Evolutionary conservation across 2,113 vertebrate genomes (phyloP), one percentile per base, ranked within the genome.

Genomic region (Poeciliopsis retropinna): DNA sequence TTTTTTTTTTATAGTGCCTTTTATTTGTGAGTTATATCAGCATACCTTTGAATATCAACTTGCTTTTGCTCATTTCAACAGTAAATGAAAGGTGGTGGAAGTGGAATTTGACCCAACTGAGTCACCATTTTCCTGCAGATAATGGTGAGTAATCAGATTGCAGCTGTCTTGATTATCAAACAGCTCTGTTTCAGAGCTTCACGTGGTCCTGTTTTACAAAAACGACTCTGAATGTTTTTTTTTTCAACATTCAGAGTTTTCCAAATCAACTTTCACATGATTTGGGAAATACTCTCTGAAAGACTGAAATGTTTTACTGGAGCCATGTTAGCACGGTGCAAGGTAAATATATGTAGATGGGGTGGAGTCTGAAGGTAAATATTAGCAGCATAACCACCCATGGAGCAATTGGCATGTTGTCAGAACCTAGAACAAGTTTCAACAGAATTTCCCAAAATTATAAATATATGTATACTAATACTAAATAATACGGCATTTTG

Each of bases 141-240:
- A 88, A 93, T 92, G 87, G 91, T 93, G 88, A 93, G 91, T 92
- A 91, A 90, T 91, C 85, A 89, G 64, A 83, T 84, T 87, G 86
- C 73, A 87, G 76, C 81, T 83, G 75, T 81, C 73, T 76, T 88
- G 64, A 79, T 89, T 80, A 79, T 78, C 78, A 37, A 47, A 61
- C 70, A 69, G 75, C 76, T 86, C 75, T 67, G 76, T 86, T 85
- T 76, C 37, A 34, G 32, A 71, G 69, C 67, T 64, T 63, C 6
- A 34, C 66, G 44, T 62, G 68, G 25, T 32, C 2, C 28, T 39
- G 27, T 0, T 67, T 54, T 70, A 12, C 4, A 9, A 28, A 14
- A 28, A 5, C 1, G 60, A 17, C 5, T 17, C 25, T 13, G 51
- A 57, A 25, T 57, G 51, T 57, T 10, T n/a, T n/a, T n/a, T n/a